Evolutionary conservation across 2,797 vertebrate genomes (phyloP), one percentile per base, ranked within the genome.

Genomic region (Erethizon dorsatum): DNA sequence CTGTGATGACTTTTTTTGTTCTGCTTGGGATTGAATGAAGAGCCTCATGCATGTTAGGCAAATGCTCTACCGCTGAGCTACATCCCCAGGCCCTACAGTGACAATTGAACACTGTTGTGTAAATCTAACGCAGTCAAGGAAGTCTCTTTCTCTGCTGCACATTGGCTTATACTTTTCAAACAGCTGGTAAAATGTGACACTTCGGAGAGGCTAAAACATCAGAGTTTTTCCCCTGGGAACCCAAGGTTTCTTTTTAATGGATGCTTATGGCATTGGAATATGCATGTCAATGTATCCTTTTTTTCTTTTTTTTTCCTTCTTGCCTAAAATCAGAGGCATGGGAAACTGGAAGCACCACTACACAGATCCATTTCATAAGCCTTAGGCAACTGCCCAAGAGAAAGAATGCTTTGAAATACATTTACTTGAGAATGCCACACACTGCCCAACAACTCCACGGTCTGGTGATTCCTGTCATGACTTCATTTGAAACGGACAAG

Each of bases 361-460:
- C 65, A 59, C 65, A 92, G 52, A 82, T 63, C 31, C 63, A 73
- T 91, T 94, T 88, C 31, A 59, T 69, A 89, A 88, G 47, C 80
- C 79, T 82, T 69, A 15, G 71, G 56, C 54, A 88, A 73, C 77
- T 67, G 37, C 41, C 69, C 10, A 17, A 28, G 47, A 94, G 82
- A 82, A 88, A 77, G 69, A 77, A 45, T 56, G 20, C 95, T 92
- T 90, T 41, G 85, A 96, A 95, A 82, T 85, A 22, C 47, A 6
- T 88, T 90, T 95, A 83, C 89, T 78, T 94, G 90, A 91, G 88
- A 96, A 78, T 15, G 41, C 56, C 69, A n/a, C n/a, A 18, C 22
- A 0, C n/a, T 88, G 37, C 73, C 85, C 79, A 41, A 52, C n/a
- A 37, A 26, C 67, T 65, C 88, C 31, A 56, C 18, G 41, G 87